Evolutionary conservation across 1,140 invertebrate species (phyloP), one percentile per base, ranked within the genome.

Genomic region (Philopotamus ludificatus): DNA sequence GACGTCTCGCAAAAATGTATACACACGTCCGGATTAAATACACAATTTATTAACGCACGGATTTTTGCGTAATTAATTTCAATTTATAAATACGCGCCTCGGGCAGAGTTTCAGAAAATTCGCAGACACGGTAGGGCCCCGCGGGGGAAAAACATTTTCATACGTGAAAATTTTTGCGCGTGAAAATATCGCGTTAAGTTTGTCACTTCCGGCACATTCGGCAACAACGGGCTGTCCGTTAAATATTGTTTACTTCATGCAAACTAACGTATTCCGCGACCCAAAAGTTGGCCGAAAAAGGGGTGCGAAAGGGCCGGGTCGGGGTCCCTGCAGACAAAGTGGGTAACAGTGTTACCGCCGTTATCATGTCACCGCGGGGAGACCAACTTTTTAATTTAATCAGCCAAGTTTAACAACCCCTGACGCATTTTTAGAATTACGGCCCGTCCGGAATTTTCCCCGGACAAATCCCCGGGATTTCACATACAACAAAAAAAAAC

Each of bases 351-450:
- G 57, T 60, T 47, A 60, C 42, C 57, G 44, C 42, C 57, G 57
- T 60, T 54, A 64, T 55, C 55, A 54, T 64, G 64, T 66, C 64
- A 54, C 62, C 65, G 28, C 42, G 42, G 62, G 68, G 68, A 62
- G 47, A 21, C 47, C 23, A 70, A 66, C 62, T 70, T 66, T 70
- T 67, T 70, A 70, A 70, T 70, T 70, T 70, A 70, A 70, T 70
- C 68, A 65, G 44, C 26, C 47, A 65, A 63, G 58, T 55, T 69
- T 66, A 53, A 59, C 53, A 53, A 23, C 57, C 4, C n/a, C 41
- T 21, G 54, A 51, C 63, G 64, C 65, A 70, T 70, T 70, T 70
- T 70, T 67, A 67, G 34, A 59, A 66, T 63, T 53, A 63, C 63
- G 15, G 3, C 9, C 49, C 22, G n/a, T 18, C 54, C 54, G 23